These are phyloP conservation scores for Elysia chlorotica DNA, from an alignment of 1,140 invertebrate species.

Conservation along the genomic window DNA sequence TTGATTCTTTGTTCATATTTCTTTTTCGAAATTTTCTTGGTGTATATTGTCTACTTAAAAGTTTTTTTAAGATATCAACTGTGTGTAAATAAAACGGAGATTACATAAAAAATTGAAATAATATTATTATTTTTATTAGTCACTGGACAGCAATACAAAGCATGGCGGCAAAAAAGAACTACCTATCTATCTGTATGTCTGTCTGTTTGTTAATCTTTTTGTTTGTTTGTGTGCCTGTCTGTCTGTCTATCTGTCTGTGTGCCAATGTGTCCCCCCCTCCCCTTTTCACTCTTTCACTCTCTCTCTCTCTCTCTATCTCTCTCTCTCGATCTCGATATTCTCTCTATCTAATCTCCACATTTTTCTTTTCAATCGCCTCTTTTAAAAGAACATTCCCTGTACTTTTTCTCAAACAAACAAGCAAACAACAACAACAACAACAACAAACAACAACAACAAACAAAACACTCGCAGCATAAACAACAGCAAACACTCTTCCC, in stretches of 20 bases:
- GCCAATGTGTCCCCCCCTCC: background rate
- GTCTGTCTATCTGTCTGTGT: background rate
- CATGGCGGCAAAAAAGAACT: background rate
- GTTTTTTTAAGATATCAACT: too few species aligned
- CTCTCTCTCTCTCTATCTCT: slow-evolving; percentile 1
- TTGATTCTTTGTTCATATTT: too few species aligned
- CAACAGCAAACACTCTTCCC: background rate
- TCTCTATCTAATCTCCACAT: background rate
- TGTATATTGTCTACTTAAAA: too few species aligned
- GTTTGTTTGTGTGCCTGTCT: background rate
- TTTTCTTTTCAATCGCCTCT: background rate
- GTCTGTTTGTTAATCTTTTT: background rate
- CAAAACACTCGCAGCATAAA: background rate
- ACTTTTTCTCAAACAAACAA: too few species aligned
- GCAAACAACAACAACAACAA: too few species aligned
- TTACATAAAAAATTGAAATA: too few species aligned
- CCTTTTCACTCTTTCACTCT: background rate
- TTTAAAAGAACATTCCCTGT: slow-evolving; percentile 2
- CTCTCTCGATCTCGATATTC: slow-evolving; percentile 1
- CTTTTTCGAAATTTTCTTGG: too few species aligned
- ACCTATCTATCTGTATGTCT: background rate
- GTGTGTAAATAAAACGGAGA: too few species aligned
- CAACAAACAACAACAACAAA: background rate
- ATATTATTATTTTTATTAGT: too few species aligned
- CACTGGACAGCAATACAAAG: too few species aligned